Evolutionary conservation across 2,888 invertebrate genomes (phyloP), one percentile per base, ranked within the genome.

Genomic region (Chironomus riparius): DNA sequence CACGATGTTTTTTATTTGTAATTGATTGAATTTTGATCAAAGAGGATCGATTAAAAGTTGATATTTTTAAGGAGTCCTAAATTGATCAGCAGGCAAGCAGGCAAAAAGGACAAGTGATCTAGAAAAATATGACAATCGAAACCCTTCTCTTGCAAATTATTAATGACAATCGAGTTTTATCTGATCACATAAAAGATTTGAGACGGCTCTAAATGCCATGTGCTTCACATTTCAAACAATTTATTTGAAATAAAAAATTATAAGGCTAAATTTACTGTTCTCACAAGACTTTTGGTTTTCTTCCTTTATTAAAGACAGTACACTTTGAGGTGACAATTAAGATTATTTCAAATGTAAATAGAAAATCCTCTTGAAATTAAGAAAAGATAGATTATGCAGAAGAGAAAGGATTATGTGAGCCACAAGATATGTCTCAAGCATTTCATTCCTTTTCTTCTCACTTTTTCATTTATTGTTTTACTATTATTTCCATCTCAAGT

Each of bases 91-190:
- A 38, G 56, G 56, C 56, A 56, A 38, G 48, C 28, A 18, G 61
- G 15, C 61, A 13, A n/a, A 28, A 38, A 22, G 61, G 28, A 74
- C 68, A 68, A 68, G 48, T 74, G 74, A 68, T 28, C 74, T 61
- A 68, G 74, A 56, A 73, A 70, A 74, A 74, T 74, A 68, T 74
- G 74, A 74, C 74, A 74, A 13, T 22, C 65, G 21, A 68, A 72
- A 62, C 28, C 61, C 72, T 61, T 68, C 62, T 68, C 38, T 15
- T 73, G 24, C 65, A 65, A 65, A 65, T 65, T 65, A 65, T 65
- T 62, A 28, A 61, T 71, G 24, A 22, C 61, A 71, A 71, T 13
- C 47, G 18, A 48, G 48, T 18, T 22, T 47, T 47, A 48, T 47
- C 15, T 38, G 38, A 65, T 68, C 38, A 38, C 15, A 68, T 38